Evolutionary conservation across 1,140 invertebrate species (phyloP).

Genomic region (Penaeus indicus): DNA sequence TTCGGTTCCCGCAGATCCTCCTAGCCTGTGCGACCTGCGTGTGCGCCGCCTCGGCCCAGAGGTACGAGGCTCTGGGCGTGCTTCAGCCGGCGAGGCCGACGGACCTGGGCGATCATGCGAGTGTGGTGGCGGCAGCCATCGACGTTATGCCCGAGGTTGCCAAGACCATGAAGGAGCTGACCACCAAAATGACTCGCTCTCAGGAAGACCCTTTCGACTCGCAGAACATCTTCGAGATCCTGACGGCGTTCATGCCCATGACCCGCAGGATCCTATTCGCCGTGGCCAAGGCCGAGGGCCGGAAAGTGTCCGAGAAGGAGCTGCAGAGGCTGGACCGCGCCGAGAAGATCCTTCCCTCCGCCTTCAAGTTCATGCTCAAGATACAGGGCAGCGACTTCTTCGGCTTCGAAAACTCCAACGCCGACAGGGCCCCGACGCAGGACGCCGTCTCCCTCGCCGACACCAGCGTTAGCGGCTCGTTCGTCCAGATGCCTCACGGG

Average conservation of each 20-base stretch:
- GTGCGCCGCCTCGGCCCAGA: too few species aligned
- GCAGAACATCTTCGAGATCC: not conserved
- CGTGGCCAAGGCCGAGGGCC: not conserved
- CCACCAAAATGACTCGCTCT: not conserved
- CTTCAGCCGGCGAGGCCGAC: not conserved
- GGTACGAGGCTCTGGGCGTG: not conserved
- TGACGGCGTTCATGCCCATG: not conserved
- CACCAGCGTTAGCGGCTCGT: too few species aligned
- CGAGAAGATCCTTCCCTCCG: not conserved
- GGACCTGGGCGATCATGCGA: not conserved
- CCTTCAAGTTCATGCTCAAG: not conserved
- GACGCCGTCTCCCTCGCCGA: too few species aligned
- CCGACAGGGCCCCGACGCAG: too few species aligned
- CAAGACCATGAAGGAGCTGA: not conserved
- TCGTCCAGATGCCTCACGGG: too few species aligned
- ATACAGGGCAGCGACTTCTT: not conserved
- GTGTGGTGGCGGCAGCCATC: not conserved
- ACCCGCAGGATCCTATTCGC: not conserved
- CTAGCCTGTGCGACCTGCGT: too few species aligned
- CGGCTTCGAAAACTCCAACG: too few species aligned
- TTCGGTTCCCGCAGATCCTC: too few species aligned
- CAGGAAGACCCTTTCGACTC: not conserved
- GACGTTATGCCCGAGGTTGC: not conserved
- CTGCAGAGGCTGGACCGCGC: not conserved
- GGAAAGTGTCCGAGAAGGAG: not conserved